Evolutionary conservation across 2,797 vertebrate genomes (phyloP).

Genomic region (Poeciliopsis paucimaculata): DNA sequence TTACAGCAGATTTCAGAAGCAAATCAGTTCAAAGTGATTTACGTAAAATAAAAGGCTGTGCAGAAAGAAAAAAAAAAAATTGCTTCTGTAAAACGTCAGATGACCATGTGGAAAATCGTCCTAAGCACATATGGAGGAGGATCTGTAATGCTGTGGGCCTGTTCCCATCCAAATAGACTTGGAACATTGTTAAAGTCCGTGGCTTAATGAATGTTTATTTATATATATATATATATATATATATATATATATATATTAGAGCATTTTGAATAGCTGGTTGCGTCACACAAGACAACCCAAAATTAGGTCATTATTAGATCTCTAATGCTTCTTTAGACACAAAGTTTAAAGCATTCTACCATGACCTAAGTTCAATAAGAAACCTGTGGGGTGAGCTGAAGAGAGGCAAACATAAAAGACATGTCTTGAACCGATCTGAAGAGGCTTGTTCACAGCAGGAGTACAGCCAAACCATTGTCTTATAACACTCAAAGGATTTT

Average conservation of each 20-base stretch:
- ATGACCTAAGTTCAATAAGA: background rate
- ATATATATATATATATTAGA: background rate
- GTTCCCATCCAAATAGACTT: background rate
- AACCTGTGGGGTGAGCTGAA: background rate
- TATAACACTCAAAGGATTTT: background rate
- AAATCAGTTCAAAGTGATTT: background rate
- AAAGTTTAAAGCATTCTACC: background rate
- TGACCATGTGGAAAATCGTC: background rate
- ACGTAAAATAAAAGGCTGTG: background rate
- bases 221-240: too few species aligned
- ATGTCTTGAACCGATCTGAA: background rate
- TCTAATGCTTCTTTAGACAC: background rate
- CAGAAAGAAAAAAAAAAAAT: too few species aligned
- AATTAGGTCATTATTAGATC: background rate
- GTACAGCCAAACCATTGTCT: background rate
- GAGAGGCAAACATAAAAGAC: background rate
- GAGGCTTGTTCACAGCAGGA: background rate
- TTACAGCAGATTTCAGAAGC: background rate
- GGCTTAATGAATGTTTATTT: too few species aligned
- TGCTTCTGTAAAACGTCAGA: too few species aligned
- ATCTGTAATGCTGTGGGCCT: background rate
- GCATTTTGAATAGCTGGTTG: background rate
- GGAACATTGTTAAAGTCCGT: too few species aligned
- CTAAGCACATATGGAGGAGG: background rate
- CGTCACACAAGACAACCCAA: background rate